phyloP scores from a whole-genome alignment of 1,140 invertebrate genomes.

The Eurytemora carolleeae region DNA sequence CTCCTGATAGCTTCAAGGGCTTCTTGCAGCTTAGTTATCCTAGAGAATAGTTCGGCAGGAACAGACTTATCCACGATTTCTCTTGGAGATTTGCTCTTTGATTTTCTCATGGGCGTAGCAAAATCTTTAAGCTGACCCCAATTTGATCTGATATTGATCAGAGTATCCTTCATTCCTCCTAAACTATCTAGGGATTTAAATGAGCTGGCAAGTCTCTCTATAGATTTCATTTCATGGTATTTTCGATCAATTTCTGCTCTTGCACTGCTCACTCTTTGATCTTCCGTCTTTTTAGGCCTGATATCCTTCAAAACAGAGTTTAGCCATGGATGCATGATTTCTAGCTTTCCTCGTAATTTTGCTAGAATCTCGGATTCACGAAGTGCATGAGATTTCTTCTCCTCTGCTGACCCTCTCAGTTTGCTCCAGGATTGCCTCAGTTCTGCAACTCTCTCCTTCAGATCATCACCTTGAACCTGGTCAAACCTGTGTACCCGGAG shows the following conservation, averaged over 20 bases:
- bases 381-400: slow-evolving; percentile 15
- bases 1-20: slow-evolving; percentile 6
- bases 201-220: slow-evolving; percentile 23
- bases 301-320: slow-evolving; percentile 10
- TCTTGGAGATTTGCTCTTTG: slow-evolving; percentile 24
- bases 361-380: background rate
- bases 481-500: slow-evolving; percentile 34
- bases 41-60: background rate
- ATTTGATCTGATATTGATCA: slow-evolving; percentile 26
- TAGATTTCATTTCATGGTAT: slow-evolving; percentile 28
- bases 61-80: background rate
- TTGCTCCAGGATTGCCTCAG: slow-evolving; percentile 41
- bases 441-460: slow-evolving; percentile 33
- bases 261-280: background rate
- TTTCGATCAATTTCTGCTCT: slow-evolving; percentile 27
- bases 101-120: slow-evolving; percentile 12
- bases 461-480: slow-evolving; percentile 33
- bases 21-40: background rate
- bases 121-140: slow-evolving; percentile 26
- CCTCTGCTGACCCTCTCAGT: slow-evolving; percentile 43
- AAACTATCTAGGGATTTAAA: slow-evolving; percentile 29
- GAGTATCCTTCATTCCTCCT: slow-evolving; percentile 25
- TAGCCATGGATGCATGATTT: slow-evolving; percentile 8
- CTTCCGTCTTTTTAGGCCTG: background rate
- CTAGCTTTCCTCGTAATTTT: slow-evolving; percentile 8